Conservation (phyloP, 1,140 invertebrate genomes). For the Cherax destructor region DNA sequence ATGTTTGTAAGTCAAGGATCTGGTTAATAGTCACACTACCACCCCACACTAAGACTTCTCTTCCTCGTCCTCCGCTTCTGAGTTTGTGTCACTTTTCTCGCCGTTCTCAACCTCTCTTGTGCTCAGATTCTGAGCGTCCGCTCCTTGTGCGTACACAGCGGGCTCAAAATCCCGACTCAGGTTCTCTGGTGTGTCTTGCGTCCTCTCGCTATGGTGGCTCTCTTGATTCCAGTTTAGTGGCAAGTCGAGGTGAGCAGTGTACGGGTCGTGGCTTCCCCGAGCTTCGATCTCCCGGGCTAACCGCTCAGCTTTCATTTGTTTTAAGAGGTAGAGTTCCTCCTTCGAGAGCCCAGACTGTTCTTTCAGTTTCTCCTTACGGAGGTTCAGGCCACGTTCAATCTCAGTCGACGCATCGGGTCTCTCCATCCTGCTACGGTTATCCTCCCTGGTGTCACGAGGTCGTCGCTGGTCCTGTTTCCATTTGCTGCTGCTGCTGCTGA, state of each 20-base stretch:
- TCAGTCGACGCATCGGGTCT: constrained; percentile 18
- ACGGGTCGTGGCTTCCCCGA: constrained; percentile 24
- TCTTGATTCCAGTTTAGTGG: not conserved
- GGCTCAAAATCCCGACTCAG: constrained; percentile 43
- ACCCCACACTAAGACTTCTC: constrained; percentile 55
- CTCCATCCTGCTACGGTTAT: constrained; percentile 21
- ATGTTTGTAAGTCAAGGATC: no score
- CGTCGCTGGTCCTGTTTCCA: constrained; percentile 46
- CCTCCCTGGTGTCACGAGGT: not conserved
- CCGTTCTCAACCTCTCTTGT: constrained; percentile 61
- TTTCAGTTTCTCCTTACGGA: constrained; percentile 60
- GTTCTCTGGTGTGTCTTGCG: constrained; percentile 45
- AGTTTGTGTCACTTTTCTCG: constrained; percentile 47
- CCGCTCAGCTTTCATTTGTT: constrained; percentile 71
- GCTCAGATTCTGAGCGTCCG: constrained; percentile 49
- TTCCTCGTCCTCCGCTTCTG: constrained; percentile 47
- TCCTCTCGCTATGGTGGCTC: not conserved
- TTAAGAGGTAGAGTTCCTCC: constrained; percentile 70
- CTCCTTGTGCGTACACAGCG: constrained; percentile 1
- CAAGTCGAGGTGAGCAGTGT: constrained; percentile 13
- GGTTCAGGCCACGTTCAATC: constrained; percentile 23
- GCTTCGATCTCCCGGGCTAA: constrained; percentile 63
- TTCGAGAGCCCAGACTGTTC: constrained; percentile 69
- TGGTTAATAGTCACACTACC: not conserved
- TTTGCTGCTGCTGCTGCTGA: constrained; percentile 37